These are phyloP conservation scores for Falco concolor DNA, from an alignment of 2,797 vertebrate genomes.

Conservation along the genomic window DNA sequence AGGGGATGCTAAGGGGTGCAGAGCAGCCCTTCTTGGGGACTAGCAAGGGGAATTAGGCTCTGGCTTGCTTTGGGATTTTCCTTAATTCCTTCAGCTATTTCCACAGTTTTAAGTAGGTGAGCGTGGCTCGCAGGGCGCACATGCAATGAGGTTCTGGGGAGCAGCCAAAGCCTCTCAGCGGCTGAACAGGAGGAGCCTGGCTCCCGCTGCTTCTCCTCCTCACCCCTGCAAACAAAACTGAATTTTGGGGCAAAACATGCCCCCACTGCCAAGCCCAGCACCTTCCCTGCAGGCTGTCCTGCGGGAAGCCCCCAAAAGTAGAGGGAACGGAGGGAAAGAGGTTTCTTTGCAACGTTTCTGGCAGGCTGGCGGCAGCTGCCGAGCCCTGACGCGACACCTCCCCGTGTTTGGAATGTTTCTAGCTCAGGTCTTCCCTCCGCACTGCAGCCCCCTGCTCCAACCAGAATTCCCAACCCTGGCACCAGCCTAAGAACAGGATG, in stretches of 20 bases:
- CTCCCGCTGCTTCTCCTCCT: neutral
- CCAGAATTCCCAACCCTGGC: neutral
- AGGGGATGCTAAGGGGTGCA: neutral
- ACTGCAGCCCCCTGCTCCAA: neutral
- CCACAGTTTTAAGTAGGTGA: neutral
- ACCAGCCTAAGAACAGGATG: neutral
- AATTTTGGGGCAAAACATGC: neutral
- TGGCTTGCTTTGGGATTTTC: neutral
- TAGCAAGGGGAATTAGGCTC: neutral
- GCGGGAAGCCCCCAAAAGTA: neutral
- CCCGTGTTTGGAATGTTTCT: neutral
- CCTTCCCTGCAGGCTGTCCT: neutral
- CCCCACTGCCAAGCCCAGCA: neutral
- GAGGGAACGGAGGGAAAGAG: neutral
- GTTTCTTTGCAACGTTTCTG: neutral
- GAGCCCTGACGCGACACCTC: neutral
- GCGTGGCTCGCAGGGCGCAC: neutral
- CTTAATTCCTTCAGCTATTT: conserved; percentile 33
- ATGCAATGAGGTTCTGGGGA: neutral
- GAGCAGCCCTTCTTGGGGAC: neutral
- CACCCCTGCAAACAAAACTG: neutral
- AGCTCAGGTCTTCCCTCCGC: neutral
- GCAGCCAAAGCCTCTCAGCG: rapidly evolving
- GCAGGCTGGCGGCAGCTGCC: neutral
- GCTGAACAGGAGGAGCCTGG: neutral